Evolutionary conservation across 2,797 vertebrate species (phyloP).

Genomic region (Nyctalus aviator): DNA sequence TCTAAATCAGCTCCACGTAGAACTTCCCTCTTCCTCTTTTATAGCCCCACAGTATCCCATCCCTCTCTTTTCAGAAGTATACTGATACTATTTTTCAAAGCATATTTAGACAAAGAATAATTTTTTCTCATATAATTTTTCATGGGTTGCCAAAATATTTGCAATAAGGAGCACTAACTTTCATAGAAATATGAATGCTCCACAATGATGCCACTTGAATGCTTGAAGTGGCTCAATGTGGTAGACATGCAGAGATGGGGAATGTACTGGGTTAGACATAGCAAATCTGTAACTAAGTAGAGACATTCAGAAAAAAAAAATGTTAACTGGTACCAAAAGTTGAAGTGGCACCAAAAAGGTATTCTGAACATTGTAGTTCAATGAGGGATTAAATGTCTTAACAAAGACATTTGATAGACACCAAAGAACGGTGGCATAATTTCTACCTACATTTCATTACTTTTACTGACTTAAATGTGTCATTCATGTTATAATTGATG

Average conservation of each 20-base stretch:
- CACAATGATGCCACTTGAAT: not conserved
- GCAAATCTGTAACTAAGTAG: not conserved
- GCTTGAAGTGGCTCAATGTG: not conserved
- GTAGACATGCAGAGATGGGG: not conserved
- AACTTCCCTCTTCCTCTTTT: not conserved
- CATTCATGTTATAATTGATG: not conserved
- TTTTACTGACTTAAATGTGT: not conserved
- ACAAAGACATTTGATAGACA: not conserved
- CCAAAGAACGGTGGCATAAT: not conserved
- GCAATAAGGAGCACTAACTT: not conserved
- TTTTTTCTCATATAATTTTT: not conserved
- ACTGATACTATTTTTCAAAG: slow-evolving; percentile 22
- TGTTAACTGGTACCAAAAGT: not conserved
- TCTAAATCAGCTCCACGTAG: not conserved
- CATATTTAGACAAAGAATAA: not conserved
- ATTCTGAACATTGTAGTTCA: not conserved
- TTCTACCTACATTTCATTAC: not conserved
- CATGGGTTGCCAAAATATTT: not conserved
- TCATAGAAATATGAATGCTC: not conserved
- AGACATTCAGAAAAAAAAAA: not conserved
- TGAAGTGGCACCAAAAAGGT: not conserved
- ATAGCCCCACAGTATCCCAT: not conserved
- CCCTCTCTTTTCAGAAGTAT: not conserved
- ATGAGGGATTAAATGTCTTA: not conserved
- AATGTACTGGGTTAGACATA: not conserved